Base-by-base conservation (phyloP, 2,888 invertebrate species). In the Ashinkailepas kermadecensis region DNA sequence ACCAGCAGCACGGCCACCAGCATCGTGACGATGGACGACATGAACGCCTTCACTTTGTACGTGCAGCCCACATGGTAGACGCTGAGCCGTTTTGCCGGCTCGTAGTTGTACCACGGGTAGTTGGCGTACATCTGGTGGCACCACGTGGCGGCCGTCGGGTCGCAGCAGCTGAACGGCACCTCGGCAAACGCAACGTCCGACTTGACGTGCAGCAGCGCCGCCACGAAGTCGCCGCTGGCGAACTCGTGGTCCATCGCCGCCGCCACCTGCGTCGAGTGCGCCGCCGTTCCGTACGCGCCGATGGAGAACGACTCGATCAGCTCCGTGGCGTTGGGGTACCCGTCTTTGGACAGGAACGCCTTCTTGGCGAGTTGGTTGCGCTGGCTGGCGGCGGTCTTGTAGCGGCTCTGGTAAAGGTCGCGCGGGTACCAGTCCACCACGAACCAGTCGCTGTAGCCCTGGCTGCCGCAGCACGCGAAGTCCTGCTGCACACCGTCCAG, bases 401-500 rank as follows among this genome's bases (percentile, higher is more conserved):
- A 78, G 6, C 78, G 21, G 23, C 11, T 18, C n/a, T 56, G 56
- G 58, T 58, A 78, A 23, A 78, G 78, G 18, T 57, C 11, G 3
- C 23, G 57, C 23, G 78, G 78, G 58, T 78, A 78, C 78, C 78
- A 78, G 78, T 78, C 78, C 12, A 78, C 78, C n/a, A 78, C 78
- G 78, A 58, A 78, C 78, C 78, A 78, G 78, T 78, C 78, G n/a
- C 21, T 11, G 78, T 58, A 78, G 13, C 78, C 58, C 23, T 58
- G 78, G 57, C 23, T n/a, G 12, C 78, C 78, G 78, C 78, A 78
- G 78, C 78, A 78, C 23, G 12, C 78, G 58, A 78, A 58, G 6
- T 23, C 23, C 78, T 78, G 78, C 25, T 78, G 78, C 58, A 57
- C 57, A 4, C 57, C n/a, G 78, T 78, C 78, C 11, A 78, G 2